Conservation (phyloP, 2,888 invertebrate species). For the Stenodera caucasica region DNA sequence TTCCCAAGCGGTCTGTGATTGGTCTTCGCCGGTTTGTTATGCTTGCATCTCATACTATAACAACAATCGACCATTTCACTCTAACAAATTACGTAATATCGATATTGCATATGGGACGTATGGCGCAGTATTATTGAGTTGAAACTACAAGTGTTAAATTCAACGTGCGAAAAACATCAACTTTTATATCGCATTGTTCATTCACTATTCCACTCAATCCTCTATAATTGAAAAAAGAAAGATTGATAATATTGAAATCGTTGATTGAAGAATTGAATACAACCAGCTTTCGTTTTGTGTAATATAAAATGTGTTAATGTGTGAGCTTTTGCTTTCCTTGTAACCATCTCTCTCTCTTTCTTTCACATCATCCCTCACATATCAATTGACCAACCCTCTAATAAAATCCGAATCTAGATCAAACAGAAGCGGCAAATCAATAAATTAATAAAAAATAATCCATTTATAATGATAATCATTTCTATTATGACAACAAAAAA, state of each 20-base stretch:
- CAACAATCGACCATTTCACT: slow-evolving; percentile 42
- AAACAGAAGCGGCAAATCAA: slow-evolving; percentile 35
- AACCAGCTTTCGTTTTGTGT: slow-evolving; percentile 30
- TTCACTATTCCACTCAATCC: not conserved
- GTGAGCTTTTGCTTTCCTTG: slow-evolving; percentile 30
- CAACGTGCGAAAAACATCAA: slow-evolving; percentile 8
- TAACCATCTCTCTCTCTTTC: too few species aligned
- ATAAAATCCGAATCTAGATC: not conserved
- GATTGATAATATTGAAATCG: not conserved
- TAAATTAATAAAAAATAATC: not conserved
- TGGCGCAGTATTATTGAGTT: slow-evolving; percentile 26
- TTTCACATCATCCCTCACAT: not conserved
- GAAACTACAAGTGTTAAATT: slow-evolving; percentile 28
- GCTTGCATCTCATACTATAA: slow-evolving; percentile 49
- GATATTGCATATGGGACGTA: slow-evolving; percentile 12
- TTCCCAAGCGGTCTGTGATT: slow-evolving; percentile 63
- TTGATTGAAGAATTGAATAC: slow-evolving; percentile 16
- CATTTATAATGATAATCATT: not conserved
- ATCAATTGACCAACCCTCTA: not conserved
- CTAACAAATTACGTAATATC: slow-evolving; percentile 49
- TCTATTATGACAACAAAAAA: not conserved
- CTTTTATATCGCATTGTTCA: not conserved
- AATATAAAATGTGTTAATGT: slow-evolving; percentile 46
- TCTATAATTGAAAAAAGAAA: not conserved
- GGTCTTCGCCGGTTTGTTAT: slow-evolving; percentile 56